Evolutionary conservation across 2,113 vertebrate species (phyloP), one percentile per base, ranked within the genome.

Genomic region (Turdus rufiventris): DNA sequence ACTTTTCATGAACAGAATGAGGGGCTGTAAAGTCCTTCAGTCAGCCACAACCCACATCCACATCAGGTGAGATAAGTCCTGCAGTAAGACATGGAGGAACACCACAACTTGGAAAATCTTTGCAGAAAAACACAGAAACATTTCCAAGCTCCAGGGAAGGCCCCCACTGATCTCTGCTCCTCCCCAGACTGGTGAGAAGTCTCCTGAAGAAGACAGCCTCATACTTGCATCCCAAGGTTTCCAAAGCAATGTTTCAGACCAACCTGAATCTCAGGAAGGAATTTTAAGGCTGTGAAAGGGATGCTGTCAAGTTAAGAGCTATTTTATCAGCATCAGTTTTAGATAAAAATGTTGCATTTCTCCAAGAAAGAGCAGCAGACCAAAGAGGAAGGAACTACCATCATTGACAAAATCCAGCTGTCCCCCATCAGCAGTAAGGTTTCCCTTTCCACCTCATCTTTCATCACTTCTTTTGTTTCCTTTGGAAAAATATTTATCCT

Each of bases 401-500:
- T 4, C 33, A 18, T 58, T 79, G 88, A 96, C 89, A 91, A 77
- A 94, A 63, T 26, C 82, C 94, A 96, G 95, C 91, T 91, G 88
- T 54, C 60, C 74, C 26, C 38, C 72, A 77, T 85, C 85, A 91
- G 67, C 85, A 68, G 78, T 33, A 60, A 80, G 31, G 56, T 83
- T 91, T 95, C 48, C 82, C 80, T 40, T 96, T 83, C 58, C 88
- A 93, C 65, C 76, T 91, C 51, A 79, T 93, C 95, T 88, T 88
- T 94, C 89, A 70, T 66, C 84, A 76, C 90, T 71, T 91, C 91
- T 94, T 94, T 91, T 91, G 78, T 94, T 97, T 88, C 90, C 67
- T 82, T 93, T 88, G 91, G 89, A 93, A 94, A 94, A 96, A 96
- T 93, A 93, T 94, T 96, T 96, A 87, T 50, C 70, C 82, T 92